Evolutionary conservation across 2,888 invertebrate genomes (phyloP), one percentile per base, ranked within the genome.

Genomic region (Thumatha senex): DNA sequence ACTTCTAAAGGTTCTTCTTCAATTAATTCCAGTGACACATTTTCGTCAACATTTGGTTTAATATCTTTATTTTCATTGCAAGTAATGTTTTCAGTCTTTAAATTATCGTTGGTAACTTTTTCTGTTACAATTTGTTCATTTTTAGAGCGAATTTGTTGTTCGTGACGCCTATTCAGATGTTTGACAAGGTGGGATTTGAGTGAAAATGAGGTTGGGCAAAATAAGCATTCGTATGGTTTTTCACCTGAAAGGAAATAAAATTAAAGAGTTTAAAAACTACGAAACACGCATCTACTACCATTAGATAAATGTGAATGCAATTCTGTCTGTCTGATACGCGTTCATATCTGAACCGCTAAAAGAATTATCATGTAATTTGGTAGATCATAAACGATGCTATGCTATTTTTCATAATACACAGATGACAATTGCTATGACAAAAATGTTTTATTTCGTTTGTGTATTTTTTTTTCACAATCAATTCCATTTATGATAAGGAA

Each of bases 161-260:
- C 58, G 7, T 76, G 63, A 46, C 88, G 86, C 2, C 61, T 67
- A 67, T 82, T 86, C 1, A 81, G 46, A 54, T 91, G 90, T 48
- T 80, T 85, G 33, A 76, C 61, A 29, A 86, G 72, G 48, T 85
- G 80, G 0, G 80, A 71, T 63, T 84, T 88, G 2, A 84, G 81
- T n/a, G 80, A 55, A 51, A 82, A 88, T 46, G 76, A 84, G 30
- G 69, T 69, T 1, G 72, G 51, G 50, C 90, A 91, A 13, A 68
- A 63, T 0, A 76, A 71, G 47, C 90, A 91, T 59, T 87, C 85
- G 47, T 78, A 89, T 7, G 89, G 88, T 60, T 82, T 87, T 63
- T 89, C 89, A 35, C 88, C 90, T 91, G 76, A 0, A 71, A 71
- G 49, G 1, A 50, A 38, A 24, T 24, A 24, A 24, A 24, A 4